Evolutionary conservation across 2,797 vertebrate species (phyloP), one percentile per base, ranked within the genome.

Genomic region (Chlorospingus flavigularis): DNA sequence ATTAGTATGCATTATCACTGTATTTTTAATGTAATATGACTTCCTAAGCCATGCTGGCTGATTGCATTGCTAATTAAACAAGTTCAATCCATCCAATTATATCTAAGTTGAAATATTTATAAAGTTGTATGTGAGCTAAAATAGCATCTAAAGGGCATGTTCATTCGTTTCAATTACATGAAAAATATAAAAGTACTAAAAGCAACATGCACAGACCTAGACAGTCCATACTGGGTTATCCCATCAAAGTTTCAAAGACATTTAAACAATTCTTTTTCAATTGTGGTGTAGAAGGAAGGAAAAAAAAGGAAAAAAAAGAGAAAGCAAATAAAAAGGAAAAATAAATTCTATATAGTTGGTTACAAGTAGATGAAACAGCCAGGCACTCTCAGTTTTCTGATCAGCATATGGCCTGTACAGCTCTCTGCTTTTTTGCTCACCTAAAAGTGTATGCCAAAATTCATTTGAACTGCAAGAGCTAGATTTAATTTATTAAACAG

Each of bases 31-130:
- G 76, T 67, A 86, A 75, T 80, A 94, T 18, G 62, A 84, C 58
- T 96, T 96, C 91, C 89, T 97, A 95, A 96, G 31, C 40, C 90
- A 92, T 48, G 91, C 31, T 35, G 43, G 78, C 53, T 97, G 96
- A 97, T 96, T 97, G 75, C 81, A 96, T 73, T 96, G 96, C 82
- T 97, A 97, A 97, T 97, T 96, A 96, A 97, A 96, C 68, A 96
- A 93, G 79, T 96, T 92, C 84, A 97, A 97, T 98, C 98, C 97
- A 95, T 79, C 92, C 96, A 98, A 97, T 98, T 97, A 96, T 87
- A 93, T 82, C 68, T 96, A 94, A 96, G 61, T 80, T 98, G 96
- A 98, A 98, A 98, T 97, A 97, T 96, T 98, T 97, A 97, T 97
- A 93, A 97, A 97, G 78, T 90, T 94, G 77, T 71, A 95, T 82